Conservation (phyloP, 2,113 vertebrate genomes). For the Pachycephala philippinensis region DNA sequence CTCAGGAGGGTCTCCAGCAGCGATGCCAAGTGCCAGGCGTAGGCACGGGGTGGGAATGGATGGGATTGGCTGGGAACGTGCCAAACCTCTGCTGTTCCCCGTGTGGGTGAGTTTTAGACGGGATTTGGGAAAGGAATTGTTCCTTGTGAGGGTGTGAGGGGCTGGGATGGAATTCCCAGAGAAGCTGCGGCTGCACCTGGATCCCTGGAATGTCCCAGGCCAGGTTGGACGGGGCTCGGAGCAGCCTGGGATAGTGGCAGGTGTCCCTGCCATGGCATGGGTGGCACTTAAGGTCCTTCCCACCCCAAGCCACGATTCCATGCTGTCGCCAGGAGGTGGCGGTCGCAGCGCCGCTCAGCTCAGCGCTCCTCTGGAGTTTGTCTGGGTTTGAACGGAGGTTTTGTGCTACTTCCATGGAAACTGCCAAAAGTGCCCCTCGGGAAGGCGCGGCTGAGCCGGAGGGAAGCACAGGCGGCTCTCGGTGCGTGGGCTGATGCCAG, state of each 20-base stretch:
- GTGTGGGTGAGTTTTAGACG: accelerated
- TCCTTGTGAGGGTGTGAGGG: neutral
- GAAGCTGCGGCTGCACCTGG: neutral
- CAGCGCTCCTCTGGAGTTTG: accelerated
- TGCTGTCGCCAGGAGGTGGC: neutral
- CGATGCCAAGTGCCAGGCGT: accelerated
- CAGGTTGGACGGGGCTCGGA: neutral
- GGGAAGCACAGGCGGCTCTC: too few species aligned
- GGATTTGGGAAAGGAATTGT: accelerated
- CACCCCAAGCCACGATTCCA: accelerated
- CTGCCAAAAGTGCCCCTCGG: neutral
- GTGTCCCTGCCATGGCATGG: neutral
- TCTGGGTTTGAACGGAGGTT: accelerated
- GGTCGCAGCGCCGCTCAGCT: neutral
- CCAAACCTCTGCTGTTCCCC: accelerated
- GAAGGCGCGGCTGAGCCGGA: neutral
- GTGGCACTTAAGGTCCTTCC: accelerated
- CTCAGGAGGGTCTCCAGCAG: accelerated
- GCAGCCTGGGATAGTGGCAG: accelerated
- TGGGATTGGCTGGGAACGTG: neutral
- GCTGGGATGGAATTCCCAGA: neutral
- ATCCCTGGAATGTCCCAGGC: neutral
- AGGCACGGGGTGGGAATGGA: accelerated
- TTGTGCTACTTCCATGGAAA: neutral
- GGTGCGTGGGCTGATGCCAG: neutral